phyloP scores from a whole-genome alignment of 92 coral and sea anemone genomes.

The Zoanthus sociatus region DNA sequence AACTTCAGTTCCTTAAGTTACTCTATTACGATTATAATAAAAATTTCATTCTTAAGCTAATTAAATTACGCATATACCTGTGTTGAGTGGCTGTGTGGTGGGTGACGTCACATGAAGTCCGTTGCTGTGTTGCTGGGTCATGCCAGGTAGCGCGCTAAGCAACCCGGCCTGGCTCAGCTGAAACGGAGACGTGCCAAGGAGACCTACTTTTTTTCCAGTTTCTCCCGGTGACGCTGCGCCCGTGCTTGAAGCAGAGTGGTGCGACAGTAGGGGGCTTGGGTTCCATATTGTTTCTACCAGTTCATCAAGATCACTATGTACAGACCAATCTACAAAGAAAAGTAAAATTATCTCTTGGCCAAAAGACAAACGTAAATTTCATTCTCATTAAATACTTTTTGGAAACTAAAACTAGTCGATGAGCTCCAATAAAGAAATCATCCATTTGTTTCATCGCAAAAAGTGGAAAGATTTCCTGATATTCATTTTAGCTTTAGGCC shows the following conservation, averaged over 20 bases:
- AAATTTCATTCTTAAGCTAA: not conserved
- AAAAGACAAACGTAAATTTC: not conserved
- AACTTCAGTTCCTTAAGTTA: too few relatives aligned
- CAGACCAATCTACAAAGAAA: conserved; percentile 44
- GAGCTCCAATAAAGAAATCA: too few relatives aligned
- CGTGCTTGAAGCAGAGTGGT: conserved; percentile 45
- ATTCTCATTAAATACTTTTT: too few relatives aligned
- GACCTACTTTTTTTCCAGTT: conserved; percentile 77
- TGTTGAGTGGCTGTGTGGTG: conserved; percentile 35
- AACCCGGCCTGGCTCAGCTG: conserved; percentile 84
- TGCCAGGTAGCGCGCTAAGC: conserved; percentile 85
- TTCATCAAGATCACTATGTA: conserved; percentile 40
- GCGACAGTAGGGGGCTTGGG: conserved; percentile 42
- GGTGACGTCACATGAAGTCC: conserved; percentile 43
- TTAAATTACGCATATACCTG: conserved; percentile 9
- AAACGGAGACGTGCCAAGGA: conserved; percentile 85
- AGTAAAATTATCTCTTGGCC: not conserved
- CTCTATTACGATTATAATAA: too few relatives aligned
- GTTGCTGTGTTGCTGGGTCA: conserved; percentile 68
- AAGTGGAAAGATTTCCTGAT: too few relatives aligned
- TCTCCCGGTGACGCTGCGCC: conserved; percentile 60
- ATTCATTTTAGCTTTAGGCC: too few relatives aligned
- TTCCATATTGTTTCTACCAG: conserved; percentile 42
- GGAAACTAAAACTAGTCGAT: too few relatives aligned
- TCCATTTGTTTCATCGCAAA: too few relatives aligned